Evolutionary conservation across 2,888 invertebrate genomes (phyloP), one percentile per base, ranked within the genome.

Genomic region (Rhyacophila evoluta): DNA sequence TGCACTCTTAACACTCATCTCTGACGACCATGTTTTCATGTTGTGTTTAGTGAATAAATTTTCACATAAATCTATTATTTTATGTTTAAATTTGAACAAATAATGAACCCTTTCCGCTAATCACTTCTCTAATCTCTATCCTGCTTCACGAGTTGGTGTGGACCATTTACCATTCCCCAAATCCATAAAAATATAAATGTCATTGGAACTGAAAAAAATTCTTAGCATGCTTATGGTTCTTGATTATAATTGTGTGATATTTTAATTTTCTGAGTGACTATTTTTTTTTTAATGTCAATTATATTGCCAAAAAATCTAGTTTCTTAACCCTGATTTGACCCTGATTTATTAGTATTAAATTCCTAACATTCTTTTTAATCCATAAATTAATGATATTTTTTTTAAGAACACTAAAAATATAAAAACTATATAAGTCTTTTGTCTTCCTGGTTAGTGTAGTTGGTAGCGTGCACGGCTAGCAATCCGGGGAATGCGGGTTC

Each of bases 141-240:
- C 19, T 25, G 25, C 55, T 55, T 55, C 19, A 19, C 55, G 19
- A 55, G 55, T 15, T 55, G 55, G 10, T 55, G 15, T 55, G 25
- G 19, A 55, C 6, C 19, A 25, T 19, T 25, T 55, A 55, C 55
- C 55, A 19, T 41, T 19, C 19, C 55, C 55, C 19, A 12, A 41
- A 55, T 55, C 69, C 70, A 27, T 25, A 68, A 69, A 39, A 76
- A 79, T 74, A 25, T 67, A 68, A 79, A 79, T 79, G 79, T 79
- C 79, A 69, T 79, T 76, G 76, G 79, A 79, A 76, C 76, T 69
- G 67, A 68, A 39, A 39, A 25, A 8, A 68, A 68, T 68, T 74
- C 33, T 74, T 27, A 12, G 74, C 74, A 74, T 74, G 74, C 15
- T 68, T n/a, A n/a, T n/a, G 41, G 72, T 72, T 68, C 10, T 72